Percentiles rank a stretch among this genome's conserved stretches.
These are phyloP conservation scores for Platalea minor DNA, from an alignment of 2,797 vertebrate genomes.

Conservation along the genomic window DNA sequence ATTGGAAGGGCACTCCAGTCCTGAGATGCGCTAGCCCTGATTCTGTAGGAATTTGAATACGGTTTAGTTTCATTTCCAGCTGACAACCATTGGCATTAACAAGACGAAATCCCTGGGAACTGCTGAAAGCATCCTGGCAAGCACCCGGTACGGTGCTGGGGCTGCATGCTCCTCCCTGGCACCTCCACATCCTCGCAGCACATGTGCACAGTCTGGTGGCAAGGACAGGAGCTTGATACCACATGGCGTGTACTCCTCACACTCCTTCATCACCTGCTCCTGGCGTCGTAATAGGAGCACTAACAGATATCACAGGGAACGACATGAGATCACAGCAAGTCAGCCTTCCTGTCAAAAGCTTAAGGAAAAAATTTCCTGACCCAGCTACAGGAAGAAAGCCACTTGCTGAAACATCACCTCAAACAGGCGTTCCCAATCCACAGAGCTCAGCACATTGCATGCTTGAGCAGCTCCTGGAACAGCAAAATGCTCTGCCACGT, in stretches of 20 bases:
- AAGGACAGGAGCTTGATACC: not conserved
- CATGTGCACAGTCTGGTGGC: not conserved
- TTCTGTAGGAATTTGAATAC: not conserved
- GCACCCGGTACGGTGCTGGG: fast-evolving
- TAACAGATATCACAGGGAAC: not conserved
- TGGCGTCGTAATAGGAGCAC: not conserved
- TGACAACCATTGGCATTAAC: not conserved
- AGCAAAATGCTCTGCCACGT: conserved; percentile 31
- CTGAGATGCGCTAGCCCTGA: not conserved
- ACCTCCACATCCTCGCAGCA: not conserved
- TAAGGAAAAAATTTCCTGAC: conserved; percentile 9
- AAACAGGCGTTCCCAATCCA: conserved; percentile 34
- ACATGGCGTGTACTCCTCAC: not conserved
- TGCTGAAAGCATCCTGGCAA: fast-evolving
- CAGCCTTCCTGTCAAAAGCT: conserved; percentile 32
- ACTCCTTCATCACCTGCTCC: conserved; percentile 10
- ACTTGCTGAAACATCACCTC: conserved; percentile 51
- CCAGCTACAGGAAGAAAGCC: not conserved
- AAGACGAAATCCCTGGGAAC: not conserved
- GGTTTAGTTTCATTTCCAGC: not conserved
- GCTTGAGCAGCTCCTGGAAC: conserved; percentile 39
- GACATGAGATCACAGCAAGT: conserved; percentile 35
- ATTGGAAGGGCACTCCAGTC: not conserved
- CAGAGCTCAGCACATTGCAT: conserved; percentile 12
- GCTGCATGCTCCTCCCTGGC: not conserved